Conservation (phyloP, 2,113 vertebrate genomes). For the Anoplopoma fimbria region DNA sequence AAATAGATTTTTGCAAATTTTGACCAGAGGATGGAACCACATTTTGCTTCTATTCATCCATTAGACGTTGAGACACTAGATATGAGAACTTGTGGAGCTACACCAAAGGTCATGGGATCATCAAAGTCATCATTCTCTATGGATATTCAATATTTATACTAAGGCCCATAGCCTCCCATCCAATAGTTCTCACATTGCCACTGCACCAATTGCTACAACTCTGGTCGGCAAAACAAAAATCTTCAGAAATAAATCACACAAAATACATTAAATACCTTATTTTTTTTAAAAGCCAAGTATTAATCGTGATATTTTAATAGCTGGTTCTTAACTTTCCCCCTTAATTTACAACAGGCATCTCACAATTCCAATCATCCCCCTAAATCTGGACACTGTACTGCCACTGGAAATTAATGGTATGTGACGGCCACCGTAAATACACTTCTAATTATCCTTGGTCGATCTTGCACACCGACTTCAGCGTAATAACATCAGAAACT, state of each 20-base stretch:
- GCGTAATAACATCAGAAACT: conserved; percentile 70
- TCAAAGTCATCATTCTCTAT: background rate
- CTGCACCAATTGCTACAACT: background rate
- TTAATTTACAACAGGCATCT: conserved; percentile 44
- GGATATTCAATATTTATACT: background rate
- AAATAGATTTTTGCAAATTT: too few species aligned
- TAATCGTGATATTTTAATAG: conserved; percentile 36
- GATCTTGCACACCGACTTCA: conserved; percentile 26
- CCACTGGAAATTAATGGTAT: conserved; percentile 52
- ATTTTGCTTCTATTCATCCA: background rate
- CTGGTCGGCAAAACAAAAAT: background rate
- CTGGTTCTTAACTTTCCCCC: conserved; percentile 21
- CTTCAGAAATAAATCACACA: background rate
- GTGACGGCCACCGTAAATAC: conserved; percentile 56
- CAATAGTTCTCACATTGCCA: background rate
- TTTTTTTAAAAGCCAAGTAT: conserved; percentile 7
- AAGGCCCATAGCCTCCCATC: background rate
- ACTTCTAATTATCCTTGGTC: conserved; percentile 56
- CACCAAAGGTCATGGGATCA: background rate
- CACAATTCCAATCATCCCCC: conserved; percentile 25
- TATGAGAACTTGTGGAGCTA: background rate
- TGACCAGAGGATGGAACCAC: background rate
- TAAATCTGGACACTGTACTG: conserved; percentile 40
- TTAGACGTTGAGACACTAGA: background rate
- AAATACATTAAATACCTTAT: background rate